Conservation (phyloP, 2,797 vertebrate species). For the Chrysolophus pictus region DNA sequence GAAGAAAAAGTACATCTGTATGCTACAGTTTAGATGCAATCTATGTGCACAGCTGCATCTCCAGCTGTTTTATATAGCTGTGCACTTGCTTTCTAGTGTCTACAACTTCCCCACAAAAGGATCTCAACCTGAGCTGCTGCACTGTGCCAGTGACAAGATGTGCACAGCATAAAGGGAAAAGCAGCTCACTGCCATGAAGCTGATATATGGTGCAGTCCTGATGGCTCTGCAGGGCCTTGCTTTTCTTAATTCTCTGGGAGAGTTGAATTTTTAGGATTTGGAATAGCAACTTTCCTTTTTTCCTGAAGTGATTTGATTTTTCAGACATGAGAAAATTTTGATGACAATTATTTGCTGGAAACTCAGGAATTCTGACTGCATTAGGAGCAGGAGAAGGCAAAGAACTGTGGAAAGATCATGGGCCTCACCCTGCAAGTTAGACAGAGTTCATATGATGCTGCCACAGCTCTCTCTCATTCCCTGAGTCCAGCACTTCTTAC, state of each 20-base stretch:
- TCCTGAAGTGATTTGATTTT: fast-evolving
- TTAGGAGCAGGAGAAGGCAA: background rate
- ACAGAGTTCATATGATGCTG: background rate
- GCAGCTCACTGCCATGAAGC: background rate
- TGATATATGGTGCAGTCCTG: fast-evolving
- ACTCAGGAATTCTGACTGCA: background rate
- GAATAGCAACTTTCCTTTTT: background rate
- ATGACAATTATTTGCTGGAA: background rate
- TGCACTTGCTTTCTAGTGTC: background rate
- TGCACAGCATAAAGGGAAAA: background rate
- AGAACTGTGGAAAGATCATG: background rate
- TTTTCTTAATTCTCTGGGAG: background rate
- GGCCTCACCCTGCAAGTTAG: background rate
- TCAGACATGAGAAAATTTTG: background rate
- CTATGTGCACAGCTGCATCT: background rate
- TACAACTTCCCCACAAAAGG: background rate
- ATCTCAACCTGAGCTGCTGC: background rate
- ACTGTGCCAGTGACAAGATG: background rate
- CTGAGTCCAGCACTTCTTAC: background rate
- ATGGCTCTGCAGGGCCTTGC: background rate
- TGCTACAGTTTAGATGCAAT: background rate
- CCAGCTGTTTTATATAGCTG: background rate
- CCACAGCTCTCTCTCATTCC: background rate
- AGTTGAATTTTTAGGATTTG: background rate
- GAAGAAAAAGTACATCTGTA: background rate